These are phyloP conservation scores for Archilochus colubris DNA, from an alignment of 2,113 vertebrate species.

Conservation along the genomic window DNA sequence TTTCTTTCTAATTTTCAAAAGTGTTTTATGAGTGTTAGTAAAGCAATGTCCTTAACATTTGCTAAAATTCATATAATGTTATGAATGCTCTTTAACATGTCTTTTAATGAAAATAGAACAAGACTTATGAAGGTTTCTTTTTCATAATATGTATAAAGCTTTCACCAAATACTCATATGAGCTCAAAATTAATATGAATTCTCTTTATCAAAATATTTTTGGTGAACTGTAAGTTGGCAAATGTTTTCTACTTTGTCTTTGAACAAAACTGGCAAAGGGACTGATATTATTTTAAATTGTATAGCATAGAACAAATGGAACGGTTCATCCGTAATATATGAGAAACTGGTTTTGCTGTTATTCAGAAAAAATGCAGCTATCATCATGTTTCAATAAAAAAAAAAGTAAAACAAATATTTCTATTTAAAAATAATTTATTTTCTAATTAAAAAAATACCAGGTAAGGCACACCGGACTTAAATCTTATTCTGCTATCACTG, in stretches of 20 bases:
- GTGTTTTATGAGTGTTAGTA: slow-evolving; percentile 25
- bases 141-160: background rate
- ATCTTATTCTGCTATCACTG: background rate
- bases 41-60: slow-evolving; percentile 15
- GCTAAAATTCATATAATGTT: slow-evolving; percentile 39
- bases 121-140: background rate
- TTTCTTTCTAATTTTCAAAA: slow-evolving; percentile 4
- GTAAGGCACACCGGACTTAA: background rate
- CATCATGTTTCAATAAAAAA: rapidly evolving
- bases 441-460: background rate
- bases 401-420: background rate
- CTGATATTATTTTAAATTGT: background rate
- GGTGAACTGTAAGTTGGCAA: background rate
- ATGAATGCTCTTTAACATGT: slow-evolving; percentile 1
- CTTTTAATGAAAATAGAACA: slow-evolving; percentile 35
- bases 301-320: background rate
- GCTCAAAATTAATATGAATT: background rate
- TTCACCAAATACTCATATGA: background rate
- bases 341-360: background rate
- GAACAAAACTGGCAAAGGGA: background rate
- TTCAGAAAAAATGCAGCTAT: background rate
- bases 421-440: background rate
- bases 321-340: background rate
- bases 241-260: background rate
- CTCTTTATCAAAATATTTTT: background rate